Percentiles rank a stretch among this genome's conserved stretches.
Evolutionary conservation across 2,888 invertebrate species (phyloP).

Genomic region (Hydrotaea cyrtoneurina): DNA sequence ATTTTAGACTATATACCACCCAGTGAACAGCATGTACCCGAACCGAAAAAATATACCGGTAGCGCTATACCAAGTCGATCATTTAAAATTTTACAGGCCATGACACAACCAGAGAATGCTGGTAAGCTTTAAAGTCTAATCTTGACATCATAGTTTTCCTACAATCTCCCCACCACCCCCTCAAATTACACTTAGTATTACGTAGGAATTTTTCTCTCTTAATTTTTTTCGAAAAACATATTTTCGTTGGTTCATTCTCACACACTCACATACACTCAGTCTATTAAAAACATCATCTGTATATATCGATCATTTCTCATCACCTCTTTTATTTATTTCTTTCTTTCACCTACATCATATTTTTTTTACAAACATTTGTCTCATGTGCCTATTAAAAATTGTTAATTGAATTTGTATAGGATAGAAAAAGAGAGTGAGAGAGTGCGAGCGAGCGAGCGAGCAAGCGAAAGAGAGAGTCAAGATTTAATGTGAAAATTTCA

Average conservation of each 20-base stretch:
- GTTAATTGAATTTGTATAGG: slow-evolving; percentile 6
- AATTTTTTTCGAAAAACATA: slow-evolving; percentile 11
- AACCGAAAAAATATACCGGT: slow-evolving; percentile 88
- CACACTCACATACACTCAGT: background rate
- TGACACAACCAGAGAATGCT: slow-evolving; percentile 87
- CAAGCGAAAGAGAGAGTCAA: background rate
- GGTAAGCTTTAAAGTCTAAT: slow-evolving; percentile 81
- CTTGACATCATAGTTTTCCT: background rate
- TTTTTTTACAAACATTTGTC: background rate
- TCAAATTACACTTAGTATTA: background rate
- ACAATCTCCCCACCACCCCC: slow-evolving; percentile 55
- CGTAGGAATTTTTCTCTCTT: background rate
- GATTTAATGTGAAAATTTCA: slow-evolving; percentile 72
- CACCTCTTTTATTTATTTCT: slow-evolving; percentile 6
- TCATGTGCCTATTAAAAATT: slow-evolving; percentile 12
- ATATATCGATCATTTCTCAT: slow-evolving; percentile 49
- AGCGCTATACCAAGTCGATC: slow-evolving; percentile 90
- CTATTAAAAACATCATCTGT: slow-evolving; percentile 37
- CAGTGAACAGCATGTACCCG: slow-evolving; percentile 86
- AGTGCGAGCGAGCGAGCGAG: background rate
- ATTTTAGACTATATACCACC: slow-evolving; percentile 82
- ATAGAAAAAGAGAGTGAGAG: slow-evolving; percentile 5
- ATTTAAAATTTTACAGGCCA: slow-evolving; percentile 89
- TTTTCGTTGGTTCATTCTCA: slow-evolving; percentile 4
- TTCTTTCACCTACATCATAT: slow-evolving; percentile 23